phyloP scores from a whole-genome alignment of 1,140 invertebrate species.

The Calliphora vicina region DNA sequence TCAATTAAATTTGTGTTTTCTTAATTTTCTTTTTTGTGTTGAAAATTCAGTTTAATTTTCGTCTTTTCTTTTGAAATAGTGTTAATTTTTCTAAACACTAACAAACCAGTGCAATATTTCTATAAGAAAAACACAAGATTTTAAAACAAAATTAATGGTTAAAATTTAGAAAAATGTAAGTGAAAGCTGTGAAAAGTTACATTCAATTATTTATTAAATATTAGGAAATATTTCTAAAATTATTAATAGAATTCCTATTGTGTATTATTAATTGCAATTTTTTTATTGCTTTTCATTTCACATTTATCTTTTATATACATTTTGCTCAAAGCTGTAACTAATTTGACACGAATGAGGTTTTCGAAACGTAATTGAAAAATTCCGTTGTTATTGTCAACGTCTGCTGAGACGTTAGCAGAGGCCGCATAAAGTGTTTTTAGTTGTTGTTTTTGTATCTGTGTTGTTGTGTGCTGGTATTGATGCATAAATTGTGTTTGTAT shows the following conservation, averaged over 20 bases:
- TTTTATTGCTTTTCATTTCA: background rate
- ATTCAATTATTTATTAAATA: too few species aligned
- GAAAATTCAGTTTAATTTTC: background rate
- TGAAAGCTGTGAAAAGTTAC: background rate
- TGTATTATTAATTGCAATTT: background rate
- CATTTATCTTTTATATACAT: background rate
- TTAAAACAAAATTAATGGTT: background rate
- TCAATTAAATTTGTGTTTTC: slow-evolving; percentile 10
- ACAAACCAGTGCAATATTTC: background rate
- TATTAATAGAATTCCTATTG: background rate
- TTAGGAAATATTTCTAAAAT: background rate
- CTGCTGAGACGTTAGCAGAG: background rate
- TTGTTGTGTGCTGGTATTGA: background rate
- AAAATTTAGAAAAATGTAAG: background rate
- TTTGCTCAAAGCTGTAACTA: background rate
- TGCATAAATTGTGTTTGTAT: background rate
- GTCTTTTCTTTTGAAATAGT: background rate
- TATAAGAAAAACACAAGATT: background rate
- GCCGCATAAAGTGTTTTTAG: background rate
- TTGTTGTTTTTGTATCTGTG: background rate
- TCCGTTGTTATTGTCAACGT: background rate
- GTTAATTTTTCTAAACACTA: background rate
- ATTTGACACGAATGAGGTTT: background rate
- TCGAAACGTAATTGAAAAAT: slow-evolving; percentile 4
- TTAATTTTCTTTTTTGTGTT: background rate